phyloP scores from a whole-genome alignment of 2,797 vertebrate species.

The Pitangus sulphuratus region DNA sequence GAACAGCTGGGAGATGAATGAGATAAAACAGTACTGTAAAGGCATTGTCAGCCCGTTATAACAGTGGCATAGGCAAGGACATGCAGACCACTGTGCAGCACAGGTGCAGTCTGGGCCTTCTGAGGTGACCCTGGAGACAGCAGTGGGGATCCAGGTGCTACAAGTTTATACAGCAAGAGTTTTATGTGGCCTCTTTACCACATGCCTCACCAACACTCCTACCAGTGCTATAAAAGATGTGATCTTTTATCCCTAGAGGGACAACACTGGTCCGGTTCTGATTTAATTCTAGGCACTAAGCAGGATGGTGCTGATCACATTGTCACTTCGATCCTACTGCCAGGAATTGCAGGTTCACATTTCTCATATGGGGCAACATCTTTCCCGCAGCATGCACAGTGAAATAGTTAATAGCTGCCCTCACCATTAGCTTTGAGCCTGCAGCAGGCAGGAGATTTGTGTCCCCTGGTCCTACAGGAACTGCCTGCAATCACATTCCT shows the following conservation, averaged over 20 bases:
- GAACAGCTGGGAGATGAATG: background rate
- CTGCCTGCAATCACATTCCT: accelerated
- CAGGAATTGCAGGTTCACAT: background rate
- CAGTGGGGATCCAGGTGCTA: background rate
- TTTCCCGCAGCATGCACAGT: accelerated
- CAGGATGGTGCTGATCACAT: background rate
- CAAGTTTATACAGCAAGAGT: background rate
- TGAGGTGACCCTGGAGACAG: background rate
- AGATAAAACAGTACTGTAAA: background rate
- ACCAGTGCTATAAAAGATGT: background rate
- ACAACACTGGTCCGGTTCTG: background rate
- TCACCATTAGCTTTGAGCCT: background rate
- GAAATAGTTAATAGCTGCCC: background rate
- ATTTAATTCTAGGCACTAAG: no score
- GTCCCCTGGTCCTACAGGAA: background rate
- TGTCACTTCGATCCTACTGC: background rate
- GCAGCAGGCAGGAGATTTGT: background rate
- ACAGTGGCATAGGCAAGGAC: background rate
- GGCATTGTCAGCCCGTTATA: background rate
- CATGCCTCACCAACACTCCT: background rate
- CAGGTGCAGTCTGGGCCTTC: background rate
- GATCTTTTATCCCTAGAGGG: background rate
- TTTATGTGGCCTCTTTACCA: background rate
- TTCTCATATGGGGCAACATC: accelerated
- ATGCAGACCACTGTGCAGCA: background rate